Percentiles rank a stretch among this genome's conserved stretches.
Conservation (phyloP, 2,113 vertebrate species). For the Pomatorhinus ruficollis region DNA sequence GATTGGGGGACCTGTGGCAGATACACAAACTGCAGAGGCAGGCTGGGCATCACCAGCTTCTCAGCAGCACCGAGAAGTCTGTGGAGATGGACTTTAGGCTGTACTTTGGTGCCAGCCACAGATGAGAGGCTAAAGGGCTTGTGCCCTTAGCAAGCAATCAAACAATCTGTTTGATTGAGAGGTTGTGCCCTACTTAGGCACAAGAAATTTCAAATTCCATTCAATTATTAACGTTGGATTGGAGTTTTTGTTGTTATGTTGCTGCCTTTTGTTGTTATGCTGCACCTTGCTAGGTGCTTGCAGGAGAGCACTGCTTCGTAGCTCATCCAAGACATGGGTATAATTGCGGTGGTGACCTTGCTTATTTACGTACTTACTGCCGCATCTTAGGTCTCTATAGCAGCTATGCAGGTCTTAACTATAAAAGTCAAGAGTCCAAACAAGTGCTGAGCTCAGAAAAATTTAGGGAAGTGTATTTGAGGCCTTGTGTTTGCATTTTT, state of each 20-base stretch:
- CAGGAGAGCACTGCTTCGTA: neutral
- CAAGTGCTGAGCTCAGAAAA: neutral
- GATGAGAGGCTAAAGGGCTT: neutral
- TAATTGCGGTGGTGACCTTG: neutral
- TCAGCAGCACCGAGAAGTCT: fast-evolving
- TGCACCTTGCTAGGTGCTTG: neutral
- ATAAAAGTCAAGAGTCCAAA: neutral
- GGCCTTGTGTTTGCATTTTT: neutral
- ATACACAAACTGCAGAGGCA: neutral
- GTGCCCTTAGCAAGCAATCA: neutral
- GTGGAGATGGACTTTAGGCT: neutral
- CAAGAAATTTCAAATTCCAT: neutral
- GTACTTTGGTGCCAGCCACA: neutral
- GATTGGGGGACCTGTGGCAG: neutral
- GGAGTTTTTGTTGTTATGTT: neutral
- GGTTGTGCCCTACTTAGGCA: neutral
- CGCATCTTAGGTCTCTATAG: neutral
- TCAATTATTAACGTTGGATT: neutral
- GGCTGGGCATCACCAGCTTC: neutral
- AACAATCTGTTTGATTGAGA: neutral
- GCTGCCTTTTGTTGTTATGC: neutral
- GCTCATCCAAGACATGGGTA: neutral
- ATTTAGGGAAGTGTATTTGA: neutral
- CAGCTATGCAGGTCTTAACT: neutral
- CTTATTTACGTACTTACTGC: neutral